phyloP scores from a whole-genome alignment of 1,140 invertebrate genomes.

The Hormaphis cornu region DNA sequence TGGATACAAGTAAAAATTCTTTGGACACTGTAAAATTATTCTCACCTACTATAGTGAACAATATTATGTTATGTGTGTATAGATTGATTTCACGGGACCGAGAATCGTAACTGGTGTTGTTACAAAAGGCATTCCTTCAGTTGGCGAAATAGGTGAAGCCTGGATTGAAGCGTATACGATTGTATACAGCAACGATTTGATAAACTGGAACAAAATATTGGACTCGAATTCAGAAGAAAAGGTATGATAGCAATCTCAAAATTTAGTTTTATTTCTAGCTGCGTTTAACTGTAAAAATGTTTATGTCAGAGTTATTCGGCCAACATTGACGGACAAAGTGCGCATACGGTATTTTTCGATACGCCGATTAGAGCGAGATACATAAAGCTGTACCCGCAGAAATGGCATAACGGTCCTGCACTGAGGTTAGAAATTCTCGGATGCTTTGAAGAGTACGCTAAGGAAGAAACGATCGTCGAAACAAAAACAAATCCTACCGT shows the following conservation, averaged over 20 bases:
- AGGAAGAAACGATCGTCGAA: neutral
- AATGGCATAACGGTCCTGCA: constrained; percentile 66
- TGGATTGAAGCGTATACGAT: constrained; percentile 67
- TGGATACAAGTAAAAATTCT: constrained; percentile 36
- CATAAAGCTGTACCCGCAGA: constrained; percentile 58
- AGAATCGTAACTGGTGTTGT: constrained; percentile 66
- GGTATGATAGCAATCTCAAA: constrained; percentile 37
- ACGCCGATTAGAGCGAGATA: constrained; percentile 61
- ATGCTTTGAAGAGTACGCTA: constrained; percentile 63
- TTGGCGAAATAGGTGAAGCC: constrained; percentile 45
- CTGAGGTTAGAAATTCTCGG: constrained; percentile 65
- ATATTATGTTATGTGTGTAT: constrained; percentile 35
- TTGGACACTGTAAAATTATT: neutral
- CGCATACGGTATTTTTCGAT: constrained; percentile 42
- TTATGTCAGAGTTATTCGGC: constrained; percentile 36
- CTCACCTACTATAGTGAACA: too few species aligned
- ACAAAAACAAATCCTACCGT: constrained; percentile 43
- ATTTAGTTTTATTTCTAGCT: too few species aligned
- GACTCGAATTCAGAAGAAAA: constrained; percentile 47
- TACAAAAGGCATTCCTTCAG: constrained; percentile 51
- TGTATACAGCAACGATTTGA: constrained; percentile 59
- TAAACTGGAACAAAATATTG: constrained; percentile 59
- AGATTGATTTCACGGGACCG: constrained; percentile 66
- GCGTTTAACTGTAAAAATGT: too few species aligned
- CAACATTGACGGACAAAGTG: constrained; percentile 35